Evolutionary conservation across 2,113 vertebrate species (phyloP), one percentile per base, ranked within the genome.

Genomic region (Thalassoma bifasciatum): DNA sequence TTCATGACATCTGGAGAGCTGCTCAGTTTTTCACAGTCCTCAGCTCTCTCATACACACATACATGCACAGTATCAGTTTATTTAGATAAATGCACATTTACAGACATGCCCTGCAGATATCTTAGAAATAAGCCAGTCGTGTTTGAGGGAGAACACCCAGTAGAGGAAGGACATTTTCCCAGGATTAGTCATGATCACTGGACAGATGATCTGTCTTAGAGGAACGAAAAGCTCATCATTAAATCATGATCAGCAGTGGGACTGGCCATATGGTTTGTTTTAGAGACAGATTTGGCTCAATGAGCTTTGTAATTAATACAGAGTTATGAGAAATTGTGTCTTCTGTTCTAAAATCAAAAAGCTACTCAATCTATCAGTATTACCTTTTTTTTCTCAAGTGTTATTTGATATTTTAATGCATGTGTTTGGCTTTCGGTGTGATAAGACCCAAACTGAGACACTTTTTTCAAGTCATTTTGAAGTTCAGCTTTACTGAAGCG

Each of bases 251-350:
- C 85, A 26, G 59, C 53, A 47, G 47, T 73, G 52, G 69, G 60
- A 61, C 8, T 23, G 37, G 21, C 75, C 67, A 73, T 69, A 76
- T 77, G 77, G 66, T 59, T 46, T 19, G 60, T 62, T 46, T 70
- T 23, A 34, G 49, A 76, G 66, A 51, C 75, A 82, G 72, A 68
- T 80, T 75, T 40, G 14, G 30, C 47, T 66, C 22, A 14, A 82
- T 64, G 38, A 78, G 38, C 37, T 44, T 50, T 64, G 34, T 26
- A 46, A 40, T 16, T 56, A 26, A 75, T 58, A 49, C 72, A 75
- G 44, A 72, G 51, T 78, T 19, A 74, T 53, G 9, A 56, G 52
- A 50, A 22, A 80, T 26, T 2, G 52, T 53, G 24, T 22, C 1
- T 37, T 63, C 66, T 77, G 51, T 72, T 19, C 66, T 52, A 38